Evolutionary conservation across 2,113 vertebrate species (phyloP).

Genomic region (Psittacula cyanocephala): DNA sequence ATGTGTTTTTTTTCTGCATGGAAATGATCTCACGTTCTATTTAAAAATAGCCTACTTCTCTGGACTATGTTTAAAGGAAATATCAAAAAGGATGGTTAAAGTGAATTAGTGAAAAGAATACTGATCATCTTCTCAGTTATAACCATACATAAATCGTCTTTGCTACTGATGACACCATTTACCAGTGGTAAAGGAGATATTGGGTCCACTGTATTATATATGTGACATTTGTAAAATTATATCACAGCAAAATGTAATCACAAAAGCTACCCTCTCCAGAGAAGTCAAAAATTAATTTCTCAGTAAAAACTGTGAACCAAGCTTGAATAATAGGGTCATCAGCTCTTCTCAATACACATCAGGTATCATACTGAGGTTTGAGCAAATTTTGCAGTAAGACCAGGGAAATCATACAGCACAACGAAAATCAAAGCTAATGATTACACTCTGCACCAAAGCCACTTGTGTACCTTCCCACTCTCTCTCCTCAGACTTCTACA

Average conservation of each 20-base stretch:
- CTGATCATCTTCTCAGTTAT: background rate
- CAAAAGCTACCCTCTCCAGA: background rate
- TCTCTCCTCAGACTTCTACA: background rate
- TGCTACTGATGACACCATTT: background rate
- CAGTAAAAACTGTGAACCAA: background rate
- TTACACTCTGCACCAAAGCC: background rate
- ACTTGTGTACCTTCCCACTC: background rate
- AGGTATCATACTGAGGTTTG: background rate
- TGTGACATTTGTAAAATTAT: background rate
- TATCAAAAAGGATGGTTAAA: background rate
- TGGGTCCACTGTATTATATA: background rate
- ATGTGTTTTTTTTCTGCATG: background rate
- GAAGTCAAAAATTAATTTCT: background rate
- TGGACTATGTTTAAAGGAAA: background rate
- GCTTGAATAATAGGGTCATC: background rate
- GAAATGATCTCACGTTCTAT: background rate
- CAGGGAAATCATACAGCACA: background rate
- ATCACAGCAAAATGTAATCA: background rate
- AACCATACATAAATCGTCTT: background rate
- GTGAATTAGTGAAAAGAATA: background rate
- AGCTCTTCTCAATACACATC: background rate
- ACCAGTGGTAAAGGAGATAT: background rate
- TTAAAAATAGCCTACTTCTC: background rate
- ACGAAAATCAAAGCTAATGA: background rate
- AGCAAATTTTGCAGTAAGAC: background rate